Percentiles rank a stretch among this genome's conserved stretches.
Conservation (phyloP, 2,797 vertebrate species). For the Coregonus suidteri region DNA sequence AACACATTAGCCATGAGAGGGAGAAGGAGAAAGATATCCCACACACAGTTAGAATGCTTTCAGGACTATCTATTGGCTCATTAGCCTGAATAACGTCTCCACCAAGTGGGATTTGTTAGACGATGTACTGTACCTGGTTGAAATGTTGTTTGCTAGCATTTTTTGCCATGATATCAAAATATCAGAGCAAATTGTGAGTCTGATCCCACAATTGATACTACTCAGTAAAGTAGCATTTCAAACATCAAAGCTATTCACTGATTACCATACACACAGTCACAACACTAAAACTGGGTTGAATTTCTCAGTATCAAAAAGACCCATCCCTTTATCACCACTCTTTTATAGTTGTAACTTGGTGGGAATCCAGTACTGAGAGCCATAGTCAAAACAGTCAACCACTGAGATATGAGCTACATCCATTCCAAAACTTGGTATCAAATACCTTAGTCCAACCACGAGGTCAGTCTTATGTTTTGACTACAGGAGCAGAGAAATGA, state of each 20-base stretch:
- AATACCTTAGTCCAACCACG: background rate
- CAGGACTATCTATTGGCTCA: constrained; percentile 60
- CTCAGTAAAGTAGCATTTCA: background rate
- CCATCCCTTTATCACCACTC: background rate
- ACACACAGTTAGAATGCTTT: constrained; percentile 40
- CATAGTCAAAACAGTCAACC: background rate
- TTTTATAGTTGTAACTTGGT: background rate
- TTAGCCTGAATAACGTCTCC: constrained; percentile 55
- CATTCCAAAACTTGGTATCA: constrained; percentile 4
- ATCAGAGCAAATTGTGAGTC: background rate
- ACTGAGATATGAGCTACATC: background rate
- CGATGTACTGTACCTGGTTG: background rate
- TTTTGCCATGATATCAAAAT: background rate
- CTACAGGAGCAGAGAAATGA: background rate
- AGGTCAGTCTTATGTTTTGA: background rate
- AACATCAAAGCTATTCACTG: background rate
- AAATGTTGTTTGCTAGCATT: background rate
- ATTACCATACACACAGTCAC: constrained; percentile 13
- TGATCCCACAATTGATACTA: background rate
- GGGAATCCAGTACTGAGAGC: background rate
- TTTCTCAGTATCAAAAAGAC: background rate
- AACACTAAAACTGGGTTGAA: background rate
- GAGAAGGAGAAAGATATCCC: constrained; percentile 9
- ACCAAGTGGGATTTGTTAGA: constrained; percentile 44
- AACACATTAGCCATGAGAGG: constrained; percentile 6